Conservation (phyloP, 2,888 invertebrate species). For the Cephus pulcher region DNA sequence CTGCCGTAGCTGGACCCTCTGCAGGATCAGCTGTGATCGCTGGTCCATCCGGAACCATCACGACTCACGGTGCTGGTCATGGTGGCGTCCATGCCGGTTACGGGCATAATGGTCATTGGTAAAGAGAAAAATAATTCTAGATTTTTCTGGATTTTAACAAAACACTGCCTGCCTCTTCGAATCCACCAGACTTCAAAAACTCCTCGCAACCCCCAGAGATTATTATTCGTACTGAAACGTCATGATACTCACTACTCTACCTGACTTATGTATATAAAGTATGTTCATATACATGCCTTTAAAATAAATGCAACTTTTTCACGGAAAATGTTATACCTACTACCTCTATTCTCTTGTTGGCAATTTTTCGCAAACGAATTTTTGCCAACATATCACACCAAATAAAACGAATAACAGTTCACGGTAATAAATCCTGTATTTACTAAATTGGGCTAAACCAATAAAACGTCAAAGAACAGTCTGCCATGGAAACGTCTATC, state of each 20-base stretch:
- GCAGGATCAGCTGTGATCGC: conserved; percentile 60
- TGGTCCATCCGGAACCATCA: conserved; percentile 62
- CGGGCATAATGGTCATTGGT: conserved; percentile 49
- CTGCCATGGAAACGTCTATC: too few species aligned
- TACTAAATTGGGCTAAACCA: too few species aligned
- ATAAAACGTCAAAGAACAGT: too few species aligned
- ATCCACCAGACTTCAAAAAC: not conserved
- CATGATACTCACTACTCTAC: not conserved
- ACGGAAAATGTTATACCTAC: not conserved
- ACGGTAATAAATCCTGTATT: too few species aligned
- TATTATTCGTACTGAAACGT: conserved; percentile 10
- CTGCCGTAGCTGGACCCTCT: conserved; percentile 56
- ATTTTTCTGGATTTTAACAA: not conserved
- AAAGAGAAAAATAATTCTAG: conserved; percentile 16
- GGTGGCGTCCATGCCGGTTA: conserved; percentile 54
- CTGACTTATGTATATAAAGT: conserved; percentile 27
- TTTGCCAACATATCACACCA: too few species aligned
- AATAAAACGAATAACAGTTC: too few species aligned
- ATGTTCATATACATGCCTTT: conserved; percentile 22
- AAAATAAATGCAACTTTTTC: conserved; percentile 24
- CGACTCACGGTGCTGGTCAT: conserved; percentile 60
- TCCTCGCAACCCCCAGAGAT: not conserved
- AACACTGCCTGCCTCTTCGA: not conserved
- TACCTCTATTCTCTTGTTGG: too few species aligned
- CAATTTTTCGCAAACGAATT: too few species aligned